Evolutionary conservation across 2,888 invertebrate genomes (phyloP), one percentile per base, ranked within the genome.

Genomic region (Esperia sulphurella): DNA sequence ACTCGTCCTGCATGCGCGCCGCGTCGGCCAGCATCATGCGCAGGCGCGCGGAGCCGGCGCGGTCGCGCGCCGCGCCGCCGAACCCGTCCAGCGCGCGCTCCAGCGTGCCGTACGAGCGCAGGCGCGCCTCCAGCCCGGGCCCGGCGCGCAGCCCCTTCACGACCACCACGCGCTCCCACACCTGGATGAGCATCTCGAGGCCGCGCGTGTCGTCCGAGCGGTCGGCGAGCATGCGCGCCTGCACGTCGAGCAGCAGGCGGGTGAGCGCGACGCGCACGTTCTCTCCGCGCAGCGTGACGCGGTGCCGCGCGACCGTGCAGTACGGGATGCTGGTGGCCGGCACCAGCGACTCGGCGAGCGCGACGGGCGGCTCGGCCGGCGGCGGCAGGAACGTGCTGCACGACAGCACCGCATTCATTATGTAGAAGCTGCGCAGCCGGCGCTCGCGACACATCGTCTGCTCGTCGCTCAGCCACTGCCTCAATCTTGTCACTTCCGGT

Each of bases 191-290:
- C 89, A 79, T 63, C 68, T 91, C 91, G 40, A 96, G 90, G 53
- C 95, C 93, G 62, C 94, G 93, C 0, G 95, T 96, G 66, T 97
- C 96, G 64, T 97, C 96, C 57, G 95, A 94, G 53, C 92, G 91
- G 46, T 91, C 90, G 7, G 64, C 71, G 47, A 95, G 77, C 77
- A 97, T 87, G 62, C 92, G 91, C 45, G 84, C 90, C 75, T 94
- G 94, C 8, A 95, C 84, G 2, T 87, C 82, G 41, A 92, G 85
- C 66, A 96, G 83, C 1, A 93, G 77, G 21, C 91, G 81, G 0
- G 92, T 91, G 1, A 96, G 75, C 1, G 85, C 86, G 54, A 89
- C 88, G 41, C 95, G 91, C 10, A 95, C 90, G 70, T 96, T 96
- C 49, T 91, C 82, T 0, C 95, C 95, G 68, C 94, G 92, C 83